Evolutionary conservation across 2,113 vertebrate genomes (phyloP).

Genomic region (Elgaria multicarinata): DNA sequence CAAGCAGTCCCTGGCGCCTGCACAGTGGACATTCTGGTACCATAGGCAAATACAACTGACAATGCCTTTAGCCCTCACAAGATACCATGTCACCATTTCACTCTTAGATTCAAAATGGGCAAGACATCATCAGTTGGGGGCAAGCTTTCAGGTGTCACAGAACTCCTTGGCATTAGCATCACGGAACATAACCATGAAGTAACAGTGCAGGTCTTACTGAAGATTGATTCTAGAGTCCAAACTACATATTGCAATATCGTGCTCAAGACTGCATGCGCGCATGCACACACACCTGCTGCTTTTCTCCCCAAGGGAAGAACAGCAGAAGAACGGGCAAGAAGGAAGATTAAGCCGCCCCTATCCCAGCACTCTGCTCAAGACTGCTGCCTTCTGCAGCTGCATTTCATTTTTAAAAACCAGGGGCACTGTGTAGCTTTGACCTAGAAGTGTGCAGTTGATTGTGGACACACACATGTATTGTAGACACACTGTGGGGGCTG

Average conservation of each 20-base stretch:
- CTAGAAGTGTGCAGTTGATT: too few species aligned
- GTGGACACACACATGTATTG: neutral
- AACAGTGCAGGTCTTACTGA: neutral
- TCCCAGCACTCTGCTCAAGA: too few species aligned
- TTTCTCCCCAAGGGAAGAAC: neutral
- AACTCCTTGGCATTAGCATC: neutral
- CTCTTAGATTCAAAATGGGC: too few species aligned
- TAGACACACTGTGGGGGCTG: too few species aligned
- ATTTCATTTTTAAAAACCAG: neutral
- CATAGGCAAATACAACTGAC: too few species aligned
- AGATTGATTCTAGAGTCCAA: neutral
- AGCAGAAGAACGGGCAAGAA: neutral
- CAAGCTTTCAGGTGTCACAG: neutral
- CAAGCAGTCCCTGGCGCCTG: too few species aligned
- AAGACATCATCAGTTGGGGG: too few species aligned
- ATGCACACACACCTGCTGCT: neutral
- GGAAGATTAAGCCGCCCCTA: neutral
- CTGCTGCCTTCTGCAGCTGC: neutral
- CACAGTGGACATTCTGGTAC: too few species aligned
- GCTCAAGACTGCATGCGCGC: neutral
- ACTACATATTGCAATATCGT: too few species aligned
- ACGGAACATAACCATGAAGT: neutral
- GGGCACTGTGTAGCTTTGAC: neutral
- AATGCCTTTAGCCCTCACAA: too few species aligned
- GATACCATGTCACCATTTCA: too few species aligned